Percentiles rank a stretch among this genome's conserved stretches.
Conservation (phyloP, 2,888 invertebrate species). For the Coremacera marginata region DNA sequence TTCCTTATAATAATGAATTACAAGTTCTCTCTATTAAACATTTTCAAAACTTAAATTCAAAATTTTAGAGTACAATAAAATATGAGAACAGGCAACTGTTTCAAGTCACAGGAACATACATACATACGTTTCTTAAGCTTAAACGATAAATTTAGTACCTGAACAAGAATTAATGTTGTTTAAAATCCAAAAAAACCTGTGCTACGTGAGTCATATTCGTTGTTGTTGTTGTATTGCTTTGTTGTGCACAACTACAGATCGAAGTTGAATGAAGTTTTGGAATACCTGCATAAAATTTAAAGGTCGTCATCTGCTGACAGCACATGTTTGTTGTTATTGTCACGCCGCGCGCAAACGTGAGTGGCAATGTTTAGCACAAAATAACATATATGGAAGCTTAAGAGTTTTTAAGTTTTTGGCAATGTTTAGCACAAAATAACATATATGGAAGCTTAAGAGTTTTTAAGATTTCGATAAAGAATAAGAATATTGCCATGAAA, state of each 20-base stretch:
- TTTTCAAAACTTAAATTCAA: no score
- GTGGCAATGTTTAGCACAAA: neutral
- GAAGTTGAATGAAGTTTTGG: slow-evolving; percentile 9
- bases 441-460: neutral
- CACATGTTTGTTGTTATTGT: neutral
- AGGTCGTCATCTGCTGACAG: slow-evolving; percentile 15
- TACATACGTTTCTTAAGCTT: no score
- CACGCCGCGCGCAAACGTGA: neutral
- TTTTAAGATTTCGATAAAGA: no score
- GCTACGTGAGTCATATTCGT: slow-evolving; percentile 1
- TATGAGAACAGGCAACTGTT: no score
- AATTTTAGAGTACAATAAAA: no score
- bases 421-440: neutral
- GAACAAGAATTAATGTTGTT: neutral
- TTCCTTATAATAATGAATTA: no score
- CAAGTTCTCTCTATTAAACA: no score
- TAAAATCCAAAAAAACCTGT: neutral
- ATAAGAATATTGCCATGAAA: no score
- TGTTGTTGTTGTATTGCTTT: neutral
- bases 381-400: neutral
- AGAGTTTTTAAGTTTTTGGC: neutral
- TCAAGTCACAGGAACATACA: no score
- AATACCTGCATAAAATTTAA: slow-evolving; percentile 31
- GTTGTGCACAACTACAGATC: neutral
- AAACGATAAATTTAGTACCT: no score